A percentile compares a stretch with the other conserved stretches of the same genome.
Conservation (phyloP, 1,140 invertebrate genomes). For the Bombus cullumanus region DNA sequence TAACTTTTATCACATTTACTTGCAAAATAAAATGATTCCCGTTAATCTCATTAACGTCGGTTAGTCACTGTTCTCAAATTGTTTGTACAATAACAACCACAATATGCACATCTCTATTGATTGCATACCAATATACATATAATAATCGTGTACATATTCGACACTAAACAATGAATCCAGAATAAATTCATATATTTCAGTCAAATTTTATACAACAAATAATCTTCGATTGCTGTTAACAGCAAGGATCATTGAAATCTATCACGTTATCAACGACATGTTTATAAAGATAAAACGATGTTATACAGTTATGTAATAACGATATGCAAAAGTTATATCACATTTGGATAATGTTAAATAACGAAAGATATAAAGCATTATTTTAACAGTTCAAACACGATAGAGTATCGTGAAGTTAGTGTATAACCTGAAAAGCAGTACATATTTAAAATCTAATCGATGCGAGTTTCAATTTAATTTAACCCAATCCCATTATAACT, state of each 20-base stretch:
- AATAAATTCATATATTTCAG: background rate
- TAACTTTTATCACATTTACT: background rate
- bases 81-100: background rate
- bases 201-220: background rate
- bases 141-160: too few relatives aligned
- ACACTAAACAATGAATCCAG: background rate
- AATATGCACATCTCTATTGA: background rate
- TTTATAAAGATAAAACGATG: constrained; percentile 8
- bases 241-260: background rate
- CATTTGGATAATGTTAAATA: background rate
- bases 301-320: constrained; percentile 18
- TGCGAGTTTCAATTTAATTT: background rate
- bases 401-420: background rate
- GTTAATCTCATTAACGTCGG: background rate
- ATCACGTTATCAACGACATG: background rate
- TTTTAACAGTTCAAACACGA: background rate
- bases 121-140: background rate
- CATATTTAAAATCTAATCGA: background rate
- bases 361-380: background rate
- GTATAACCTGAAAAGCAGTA: background rate
- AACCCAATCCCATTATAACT: background rate
- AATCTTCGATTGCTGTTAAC: background rate
- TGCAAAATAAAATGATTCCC: too few relatives aligned
- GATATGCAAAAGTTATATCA: background rate
- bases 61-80: background rate